phyloP scores from a whole-genome alignment of 2,113 vertebrate species.

The Zosterops japonicus region DNA sequence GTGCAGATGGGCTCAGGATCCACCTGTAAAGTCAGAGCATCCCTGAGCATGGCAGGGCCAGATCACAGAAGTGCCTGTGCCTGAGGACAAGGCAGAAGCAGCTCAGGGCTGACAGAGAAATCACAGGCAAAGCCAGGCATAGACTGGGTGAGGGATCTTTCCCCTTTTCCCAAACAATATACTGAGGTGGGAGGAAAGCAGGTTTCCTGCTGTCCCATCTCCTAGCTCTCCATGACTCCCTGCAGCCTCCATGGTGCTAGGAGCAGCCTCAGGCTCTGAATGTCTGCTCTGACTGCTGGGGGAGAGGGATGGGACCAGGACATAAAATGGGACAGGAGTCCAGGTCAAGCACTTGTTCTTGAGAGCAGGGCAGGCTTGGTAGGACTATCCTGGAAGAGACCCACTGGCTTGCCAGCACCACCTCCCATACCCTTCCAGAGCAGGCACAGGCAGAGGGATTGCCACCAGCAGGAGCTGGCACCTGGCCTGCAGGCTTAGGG shows the following conservation, averaged over 20 bases:
- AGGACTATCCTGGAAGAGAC: neutral
- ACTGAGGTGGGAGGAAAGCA: neutral
- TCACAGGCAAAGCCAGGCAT: fast-evolving
- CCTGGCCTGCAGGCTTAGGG: neutral
- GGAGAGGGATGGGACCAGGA: neutral
- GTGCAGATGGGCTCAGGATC: neutral
- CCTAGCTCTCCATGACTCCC: neutral
- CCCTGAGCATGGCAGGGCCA: fast-evolving
- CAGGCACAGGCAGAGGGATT: neutral
- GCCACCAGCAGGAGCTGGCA: neutral
- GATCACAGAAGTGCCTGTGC: neutral
- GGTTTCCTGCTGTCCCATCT: neutral
- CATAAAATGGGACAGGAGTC: neutral
- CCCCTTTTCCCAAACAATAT: neutral
- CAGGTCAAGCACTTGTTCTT: neutral
- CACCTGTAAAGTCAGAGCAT: neutral
- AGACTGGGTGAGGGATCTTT: neutral
- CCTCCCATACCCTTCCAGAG: neutral
- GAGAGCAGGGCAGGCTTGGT: neutral
- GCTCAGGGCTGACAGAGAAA: neutral
- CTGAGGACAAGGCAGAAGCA: neutral
- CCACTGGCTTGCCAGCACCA: neutral
- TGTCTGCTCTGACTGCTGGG: neutral
- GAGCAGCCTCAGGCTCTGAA: neutral
- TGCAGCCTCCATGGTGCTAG: neutral